Evolutionary conservation across 2,797 vertebrate species (phyloP).

Genomic region (Apodemus agrarius): DNA sequence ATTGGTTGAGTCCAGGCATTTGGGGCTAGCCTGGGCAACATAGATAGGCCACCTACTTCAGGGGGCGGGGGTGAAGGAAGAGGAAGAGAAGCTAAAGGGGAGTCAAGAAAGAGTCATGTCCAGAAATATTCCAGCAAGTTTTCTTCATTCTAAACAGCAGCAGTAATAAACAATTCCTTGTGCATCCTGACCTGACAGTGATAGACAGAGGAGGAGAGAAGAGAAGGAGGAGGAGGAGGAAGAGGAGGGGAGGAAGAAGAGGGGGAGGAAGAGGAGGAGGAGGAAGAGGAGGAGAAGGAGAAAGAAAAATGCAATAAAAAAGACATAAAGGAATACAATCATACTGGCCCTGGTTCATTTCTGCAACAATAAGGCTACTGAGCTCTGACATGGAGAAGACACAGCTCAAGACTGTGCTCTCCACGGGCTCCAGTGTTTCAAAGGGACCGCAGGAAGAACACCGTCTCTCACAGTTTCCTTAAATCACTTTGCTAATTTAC

Average conservation of each 20-base stretch:
- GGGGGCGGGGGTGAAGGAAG: background rate
- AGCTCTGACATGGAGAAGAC: slow-evolving; percentile 24
- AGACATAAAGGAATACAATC: slow-evolving; percentile 21
- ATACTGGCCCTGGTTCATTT: background rate
- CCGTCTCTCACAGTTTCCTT: slow-evolving; percentile 6
- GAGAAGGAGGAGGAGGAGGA: no score
- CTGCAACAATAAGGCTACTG: background rate
- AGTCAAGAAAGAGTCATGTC: background rate
- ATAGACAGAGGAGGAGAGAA: no score
- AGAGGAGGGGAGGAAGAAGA: no score
- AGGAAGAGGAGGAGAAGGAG: background rate
- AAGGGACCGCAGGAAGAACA: slow-evolving; percentile 25
- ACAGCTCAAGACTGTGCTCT: slow-evolving; percentile 14
- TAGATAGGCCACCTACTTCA: background rate
- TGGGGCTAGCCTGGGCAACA: background rate
- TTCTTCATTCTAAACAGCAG: slow-evolving; percentile 32
- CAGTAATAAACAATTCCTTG: background rate
- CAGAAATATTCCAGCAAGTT: slow-evolving; percentile 30
- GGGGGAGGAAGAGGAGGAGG: background rate
- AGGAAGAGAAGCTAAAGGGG: background rate
- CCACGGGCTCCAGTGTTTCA: slow-evolving; percentile 6
- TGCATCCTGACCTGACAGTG: background rate
- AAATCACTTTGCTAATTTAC: slow-evolving; percentile 39
- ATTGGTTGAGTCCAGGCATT: background rate
- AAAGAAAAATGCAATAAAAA: background rate